These are phyloP conservation scores for Sander lucioperca DNA, from an alignment of 2,113 vertebrate species.

Conservation along the genomic window DNA sequence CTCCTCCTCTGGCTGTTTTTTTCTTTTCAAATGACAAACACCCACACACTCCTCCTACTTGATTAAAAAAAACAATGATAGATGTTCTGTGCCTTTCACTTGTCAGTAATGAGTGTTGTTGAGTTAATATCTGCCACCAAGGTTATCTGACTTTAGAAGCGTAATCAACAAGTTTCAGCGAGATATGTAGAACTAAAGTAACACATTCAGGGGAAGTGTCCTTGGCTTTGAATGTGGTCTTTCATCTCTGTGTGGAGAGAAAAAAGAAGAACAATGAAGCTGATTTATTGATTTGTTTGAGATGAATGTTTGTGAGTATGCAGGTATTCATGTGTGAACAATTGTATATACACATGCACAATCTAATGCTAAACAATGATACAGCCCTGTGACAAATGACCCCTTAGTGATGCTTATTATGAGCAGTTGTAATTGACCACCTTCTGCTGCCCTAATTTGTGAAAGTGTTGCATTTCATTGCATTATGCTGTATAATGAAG, in stretches of 20 bases:
- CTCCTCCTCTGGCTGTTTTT: slow-evolving; percentile 4
- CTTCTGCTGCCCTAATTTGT: neutral
- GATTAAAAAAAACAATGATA: slow-evolving; percentile 65
- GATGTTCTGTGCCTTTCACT: slow-evolving; percentile 45
- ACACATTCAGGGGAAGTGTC: slow-evolving; percentile 26
- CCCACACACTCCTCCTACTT: slow-evolving; percentile 6
- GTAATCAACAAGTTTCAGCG: slow-evolving; percentile 14
- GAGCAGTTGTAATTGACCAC: neutral
- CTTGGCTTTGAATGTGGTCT: slow-evolving; percentile 46
- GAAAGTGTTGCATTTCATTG: neutral
- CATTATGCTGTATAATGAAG: neutral
- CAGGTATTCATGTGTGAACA: neutral
- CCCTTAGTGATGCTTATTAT: neutral
- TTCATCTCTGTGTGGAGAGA: neutral
- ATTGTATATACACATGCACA: neutral
- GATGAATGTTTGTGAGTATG: neutral
- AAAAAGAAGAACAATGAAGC: slow-evolving; percentile 9
- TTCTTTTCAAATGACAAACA: slow-evolving; percentile 35
- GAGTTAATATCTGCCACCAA: slow-evolving; percentile 51
- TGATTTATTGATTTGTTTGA: neutral
- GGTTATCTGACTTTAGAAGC: slow-evolving; percentile 39
- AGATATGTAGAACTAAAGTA: slow-evolving; percentile 16
- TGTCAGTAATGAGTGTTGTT: slow-evolving; percentile 38
- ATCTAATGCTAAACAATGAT: neutral
- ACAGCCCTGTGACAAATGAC: neutral